A percentile compares a stretch with the other conserved stretches of the same genome.
Conservation (phyloP, 2,888 invertebrate species). For the Xestoiulus laeticollis region DNA sequence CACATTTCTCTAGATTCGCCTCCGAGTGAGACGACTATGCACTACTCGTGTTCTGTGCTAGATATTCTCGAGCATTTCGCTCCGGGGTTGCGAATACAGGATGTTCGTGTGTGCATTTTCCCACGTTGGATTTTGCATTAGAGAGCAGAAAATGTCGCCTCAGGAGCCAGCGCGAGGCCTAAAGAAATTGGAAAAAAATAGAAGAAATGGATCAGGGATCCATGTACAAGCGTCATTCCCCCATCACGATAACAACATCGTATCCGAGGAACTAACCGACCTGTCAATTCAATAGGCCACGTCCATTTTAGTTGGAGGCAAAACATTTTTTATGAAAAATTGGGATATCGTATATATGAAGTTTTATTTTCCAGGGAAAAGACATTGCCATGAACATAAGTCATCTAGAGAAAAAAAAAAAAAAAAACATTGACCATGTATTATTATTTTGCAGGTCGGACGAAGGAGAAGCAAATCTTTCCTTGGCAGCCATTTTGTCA, state of each 20-base stretch:
- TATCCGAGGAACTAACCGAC: neutral
- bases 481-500: no score
- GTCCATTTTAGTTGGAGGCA: neutral
- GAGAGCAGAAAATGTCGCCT: neutral
- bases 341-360: no score
- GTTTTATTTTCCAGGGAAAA: no score
- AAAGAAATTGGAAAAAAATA: neutral
- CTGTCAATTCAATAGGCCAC: neutral
- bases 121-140: conserved; percentile 9
- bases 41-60: neutral
- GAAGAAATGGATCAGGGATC: neutral
- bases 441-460: no score
- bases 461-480: no score
- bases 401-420: neutral
- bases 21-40: neutral
- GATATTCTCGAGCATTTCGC: neutral
- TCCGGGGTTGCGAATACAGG: neutral
- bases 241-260: conserved; percentile 2
- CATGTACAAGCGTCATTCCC: neutral
- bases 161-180: neutral
- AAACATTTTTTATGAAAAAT: neutral
- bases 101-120: neutral
- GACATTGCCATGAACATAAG: no score
- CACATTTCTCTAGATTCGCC: neutral
- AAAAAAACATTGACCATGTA: no score